These are phyloP conservation scores for Choreutis nemorana DNA, from an alignment of 2,888 invertebrate genomes.

Conservation along the genomic window DNA sequence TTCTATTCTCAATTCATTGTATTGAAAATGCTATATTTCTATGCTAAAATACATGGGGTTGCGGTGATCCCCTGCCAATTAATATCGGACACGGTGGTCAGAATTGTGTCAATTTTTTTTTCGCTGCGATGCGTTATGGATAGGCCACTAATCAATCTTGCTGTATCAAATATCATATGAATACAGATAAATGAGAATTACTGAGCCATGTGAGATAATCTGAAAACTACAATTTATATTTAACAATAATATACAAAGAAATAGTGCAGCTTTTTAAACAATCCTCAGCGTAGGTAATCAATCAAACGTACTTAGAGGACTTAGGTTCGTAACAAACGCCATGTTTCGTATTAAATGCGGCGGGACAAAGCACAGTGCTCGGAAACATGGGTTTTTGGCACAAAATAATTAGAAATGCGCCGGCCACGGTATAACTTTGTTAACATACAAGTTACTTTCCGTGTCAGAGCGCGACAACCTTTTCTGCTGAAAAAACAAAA, in stretches of 20 bases:
- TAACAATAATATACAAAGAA: too few species aligned
- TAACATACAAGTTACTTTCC: conserved; percentile 40
- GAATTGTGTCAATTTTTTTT: conserved; percentile 46
- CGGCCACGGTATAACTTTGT: conserved; percentile 32
- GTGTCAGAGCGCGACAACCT: conserved; percentile 27
- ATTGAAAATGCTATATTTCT: conserved; percentile 41
- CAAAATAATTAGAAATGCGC: conserved; percentile 52
- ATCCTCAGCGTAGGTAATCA: too few species aligned
- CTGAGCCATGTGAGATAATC: too few species aligned
- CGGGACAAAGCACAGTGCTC: conserved; percentile 25
- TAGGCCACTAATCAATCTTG: conserved; percentile 27
- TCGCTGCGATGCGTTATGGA: conserved; percentile 20
- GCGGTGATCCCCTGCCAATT: conserved; percentile 59
- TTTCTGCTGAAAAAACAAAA: conserved; percentile 57
- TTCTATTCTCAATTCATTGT: conserved; percentile 43
- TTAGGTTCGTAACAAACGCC: too few species aligned
- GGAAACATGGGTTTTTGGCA: too few species aligned
- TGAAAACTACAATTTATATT: too few species aligned
- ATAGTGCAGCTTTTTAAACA: too few species aligned
- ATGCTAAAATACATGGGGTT: conserved; percentile 29
- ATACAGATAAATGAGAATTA: conserved; percentile 1
- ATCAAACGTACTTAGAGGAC: too few species aligned
- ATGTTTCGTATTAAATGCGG: too few species aligned
- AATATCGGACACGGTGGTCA: conserved; percentile 59
- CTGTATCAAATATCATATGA: conserved; percentile 5